Conservation (phyloP, 2,113 vertebrate species). For the Mustela lutreola region DNA sequence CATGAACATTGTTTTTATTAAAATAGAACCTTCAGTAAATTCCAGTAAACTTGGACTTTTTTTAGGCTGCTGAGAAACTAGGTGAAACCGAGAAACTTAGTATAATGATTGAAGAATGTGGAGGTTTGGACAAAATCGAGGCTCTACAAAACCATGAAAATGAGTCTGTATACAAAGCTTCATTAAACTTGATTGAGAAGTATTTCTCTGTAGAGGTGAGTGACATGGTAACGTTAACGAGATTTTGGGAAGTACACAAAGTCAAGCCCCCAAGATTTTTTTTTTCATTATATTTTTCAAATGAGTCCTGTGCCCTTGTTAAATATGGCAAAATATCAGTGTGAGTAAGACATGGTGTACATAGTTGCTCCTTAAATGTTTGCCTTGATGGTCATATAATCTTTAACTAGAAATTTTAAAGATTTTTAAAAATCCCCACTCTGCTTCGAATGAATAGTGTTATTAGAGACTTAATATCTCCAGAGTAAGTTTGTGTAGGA, state of each 20-base stretch:
- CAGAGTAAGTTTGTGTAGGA: background rate
- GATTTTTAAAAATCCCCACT: background rate
- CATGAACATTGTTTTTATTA: background rate
- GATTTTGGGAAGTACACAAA: background rate
- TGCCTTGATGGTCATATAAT: background rate
- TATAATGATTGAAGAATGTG: constrained; percentile 97
- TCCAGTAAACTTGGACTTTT: constrained; percentile 39
- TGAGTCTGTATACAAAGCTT: constrained; percentile 94
- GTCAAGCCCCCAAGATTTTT: background rate
- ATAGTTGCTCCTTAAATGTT: background rate
- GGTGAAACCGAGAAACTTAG: constrained; percentile 95
- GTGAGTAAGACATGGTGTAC: background rate
- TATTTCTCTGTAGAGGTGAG: constrained; percentile 96
- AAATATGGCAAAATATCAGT: background rate
- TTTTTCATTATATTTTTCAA: background rate
- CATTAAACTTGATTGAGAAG: constrained; percentile 93
- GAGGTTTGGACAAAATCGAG: constrained; percentile 96
- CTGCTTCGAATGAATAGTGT: constrained; percentile 19
- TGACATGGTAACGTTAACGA: background rate
- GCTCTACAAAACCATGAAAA: constrained; percentile 97
- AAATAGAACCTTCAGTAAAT: background rate
- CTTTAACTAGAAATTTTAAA: background rate
- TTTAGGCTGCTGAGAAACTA: constrained; percentile 97
- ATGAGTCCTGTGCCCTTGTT: background rate
- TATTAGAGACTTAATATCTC: background rate